Evolutionary conservation across 2,888 invertebrate species (phyloP).

Genomic region (Pristionchus fissidentatus): DNA sequence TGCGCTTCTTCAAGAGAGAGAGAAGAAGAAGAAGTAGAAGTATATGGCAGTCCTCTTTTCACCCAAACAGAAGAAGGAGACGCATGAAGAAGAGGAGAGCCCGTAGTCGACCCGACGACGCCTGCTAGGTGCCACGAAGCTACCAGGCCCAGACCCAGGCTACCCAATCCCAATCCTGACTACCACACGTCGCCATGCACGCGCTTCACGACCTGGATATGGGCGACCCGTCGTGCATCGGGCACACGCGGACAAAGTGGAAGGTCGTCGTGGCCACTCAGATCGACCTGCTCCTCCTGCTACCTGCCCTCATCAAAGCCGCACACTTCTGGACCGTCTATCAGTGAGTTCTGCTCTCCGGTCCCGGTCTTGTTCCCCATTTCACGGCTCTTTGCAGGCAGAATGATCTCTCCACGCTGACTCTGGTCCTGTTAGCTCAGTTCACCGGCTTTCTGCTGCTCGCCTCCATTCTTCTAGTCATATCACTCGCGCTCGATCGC

Average conservation of each 20-base stretch:
- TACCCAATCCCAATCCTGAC: background rate
- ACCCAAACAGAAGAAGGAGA: background rate
- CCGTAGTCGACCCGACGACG: too few species aligned
- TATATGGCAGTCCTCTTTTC: background rate
- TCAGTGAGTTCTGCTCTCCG: slow-evolving; percentile 11
- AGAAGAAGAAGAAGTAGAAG: slow-evolving; percentile 15
- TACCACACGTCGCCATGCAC: slow-evolving; percentile 17
- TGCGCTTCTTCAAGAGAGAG: background rate
- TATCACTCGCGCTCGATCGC: background rate
- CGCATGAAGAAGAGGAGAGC: background rate
- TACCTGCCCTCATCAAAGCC: slow-evolving; percentile 42
- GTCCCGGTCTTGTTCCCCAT: background rate
- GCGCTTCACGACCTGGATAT: slow-evolving; percentile 45
- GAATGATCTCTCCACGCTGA: slow-evolving; percentile 46
- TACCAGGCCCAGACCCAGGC: background rate
- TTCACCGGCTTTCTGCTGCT: background rate
- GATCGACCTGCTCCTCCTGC: slow-evolving; percentile 19
- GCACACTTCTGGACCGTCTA: slow-evolving; percentile 43
- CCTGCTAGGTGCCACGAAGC: too few species aligned
- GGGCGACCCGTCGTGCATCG: slow-evolving; percentile 48
- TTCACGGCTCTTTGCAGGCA: slow-evolving; percentile 31
- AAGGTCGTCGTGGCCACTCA: slow-evolving; percentile 24
- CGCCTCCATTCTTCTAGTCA: background rate
- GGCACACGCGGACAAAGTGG: slow-evolving; percentile 47
- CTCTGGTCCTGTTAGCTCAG: background rate